phyloP scores from a whole-genome alignment of 2,113 vertebrate genomes.

The Antennarius striatus region DNA sequence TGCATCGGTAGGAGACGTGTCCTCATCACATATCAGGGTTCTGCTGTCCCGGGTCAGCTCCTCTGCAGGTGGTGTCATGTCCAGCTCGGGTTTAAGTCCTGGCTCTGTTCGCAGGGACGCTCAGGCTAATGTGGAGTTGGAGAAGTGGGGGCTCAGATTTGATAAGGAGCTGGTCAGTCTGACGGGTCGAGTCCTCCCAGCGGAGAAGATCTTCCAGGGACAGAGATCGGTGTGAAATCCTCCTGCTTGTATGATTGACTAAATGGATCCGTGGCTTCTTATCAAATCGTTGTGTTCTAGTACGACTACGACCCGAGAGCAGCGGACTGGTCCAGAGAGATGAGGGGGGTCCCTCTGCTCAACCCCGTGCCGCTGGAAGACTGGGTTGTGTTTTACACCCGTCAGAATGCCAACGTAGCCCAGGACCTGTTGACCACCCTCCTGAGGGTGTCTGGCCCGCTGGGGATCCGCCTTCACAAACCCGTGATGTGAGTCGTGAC shows the following conservation, averaged over 20 bases:
- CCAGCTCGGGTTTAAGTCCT: too few species aligned
- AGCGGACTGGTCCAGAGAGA: constrained; percentile 91
- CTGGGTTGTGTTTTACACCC: constrained; percentile 87
- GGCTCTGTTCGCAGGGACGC: constrained; percentile 79
- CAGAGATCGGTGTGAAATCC: constrained; percentile 73
- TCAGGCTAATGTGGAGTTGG: constrained; percentile 84
- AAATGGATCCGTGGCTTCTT: constrained; percentile 3
- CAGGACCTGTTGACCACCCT: constrained; percentile 85
- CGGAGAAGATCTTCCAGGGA: constrained; percentile 88
- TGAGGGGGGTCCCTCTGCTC: constrained; percentile 82
- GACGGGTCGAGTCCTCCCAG: constrained; percentile 84
- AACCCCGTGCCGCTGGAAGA: constrained; percentile 78
- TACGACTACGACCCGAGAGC: constrained; percentile 84
- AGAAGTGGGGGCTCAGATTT: constrained; percentile 90
- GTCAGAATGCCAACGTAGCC: constrained; percentile 80
- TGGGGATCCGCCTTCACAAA: constrained; percentile 84
- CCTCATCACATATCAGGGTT: too few species aligned
- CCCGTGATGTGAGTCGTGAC: constrained; percentile 81
- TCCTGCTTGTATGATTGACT: neutral
- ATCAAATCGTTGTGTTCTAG: constrained; percentile 69
- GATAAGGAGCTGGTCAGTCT: constrained; percentile 85
- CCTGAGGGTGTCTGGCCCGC: constrained; percentile 81
- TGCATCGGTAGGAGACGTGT: constrained; percentile 78
- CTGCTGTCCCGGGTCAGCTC: too few species aligned
- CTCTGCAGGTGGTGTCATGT: too few species aligned